Evolutionary conservation across 2,797 vertebrate species (phyloP).

Genomic region (Spinus olivaceus): DNA sequence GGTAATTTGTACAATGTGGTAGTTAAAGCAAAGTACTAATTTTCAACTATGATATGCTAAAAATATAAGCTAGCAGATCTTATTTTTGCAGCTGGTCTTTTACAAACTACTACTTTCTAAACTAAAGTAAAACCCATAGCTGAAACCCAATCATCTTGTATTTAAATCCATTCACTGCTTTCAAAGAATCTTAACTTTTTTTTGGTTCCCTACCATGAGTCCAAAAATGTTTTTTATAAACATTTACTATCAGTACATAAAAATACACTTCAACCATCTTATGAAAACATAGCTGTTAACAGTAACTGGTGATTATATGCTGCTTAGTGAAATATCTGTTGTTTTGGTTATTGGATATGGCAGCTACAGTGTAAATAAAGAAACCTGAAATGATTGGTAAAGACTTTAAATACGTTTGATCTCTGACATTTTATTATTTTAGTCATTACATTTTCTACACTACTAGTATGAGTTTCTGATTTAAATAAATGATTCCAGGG

Average conservation of each 20-base stretch:
- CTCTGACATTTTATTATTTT: neutral
- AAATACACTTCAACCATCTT: neutral
- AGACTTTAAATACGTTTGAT: neutral
- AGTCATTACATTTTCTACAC: neutral
- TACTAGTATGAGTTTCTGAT: neutral
- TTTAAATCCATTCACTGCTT: neutral
- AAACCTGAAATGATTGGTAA: neutral
- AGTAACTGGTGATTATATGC: neutral
- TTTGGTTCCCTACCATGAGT: neutral
- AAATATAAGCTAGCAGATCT: neutral
- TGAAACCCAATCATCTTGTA: neutral
- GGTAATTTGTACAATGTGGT: neutral
- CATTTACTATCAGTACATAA: neutral
- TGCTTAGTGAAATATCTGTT: neutral
- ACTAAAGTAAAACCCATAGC: neutral
- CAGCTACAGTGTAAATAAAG: neutral
- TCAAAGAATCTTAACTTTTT: neutral
- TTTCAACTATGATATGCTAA: neutral
- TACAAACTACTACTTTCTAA: neutral
- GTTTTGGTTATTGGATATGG: neutral
- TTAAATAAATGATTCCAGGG: neutral
- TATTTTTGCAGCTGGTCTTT: neutral
- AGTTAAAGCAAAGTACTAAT: neutral
- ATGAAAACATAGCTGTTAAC: neutral
- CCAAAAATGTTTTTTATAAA: neutral